Conservation (phyloP, 2,888 invertebrate species). For the Morinoia aosen region DNA sequence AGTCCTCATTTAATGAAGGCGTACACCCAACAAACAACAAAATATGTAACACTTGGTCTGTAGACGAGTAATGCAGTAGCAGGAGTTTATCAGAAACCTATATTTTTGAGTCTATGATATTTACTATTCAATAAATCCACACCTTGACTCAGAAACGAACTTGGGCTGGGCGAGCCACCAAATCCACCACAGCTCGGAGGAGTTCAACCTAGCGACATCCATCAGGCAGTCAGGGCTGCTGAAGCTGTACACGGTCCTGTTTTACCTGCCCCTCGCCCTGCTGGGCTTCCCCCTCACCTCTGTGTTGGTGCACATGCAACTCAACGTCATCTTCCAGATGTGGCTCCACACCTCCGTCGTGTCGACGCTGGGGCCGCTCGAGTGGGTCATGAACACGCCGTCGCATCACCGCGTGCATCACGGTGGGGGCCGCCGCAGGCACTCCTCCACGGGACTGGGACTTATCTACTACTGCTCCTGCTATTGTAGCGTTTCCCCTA, state of each 20-base stretch:
- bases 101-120: too few species aligned
- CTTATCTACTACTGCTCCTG: too few species aligned
- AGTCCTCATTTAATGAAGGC: too few species aligned
- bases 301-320: constrained; percentile 87
- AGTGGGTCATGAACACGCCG: constrained; percentile 88
- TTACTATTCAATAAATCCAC: too few species aligned
- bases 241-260: constrained; percentile 60
- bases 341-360: constrained; percentile 93
- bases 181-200: constrained; percentile 91
- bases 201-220: constrained; percentile 88
- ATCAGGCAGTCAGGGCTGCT: constrained; percentile 85
- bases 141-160: constrained; percentile 78
- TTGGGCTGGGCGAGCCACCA: constrained; percentile 92
- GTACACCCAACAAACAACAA: too few species aligned
- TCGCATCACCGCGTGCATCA: constrained; percentile 90
- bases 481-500: too few species aligned
- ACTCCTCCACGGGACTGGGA: background rate
- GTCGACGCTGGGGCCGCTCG: constrained; percentile 84
- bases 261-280: constrained; percentile 75
- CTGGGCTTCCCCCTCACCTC: constrained; percentile 82
- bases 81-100: too few species aligned
- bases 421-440: constrained; percentile 71
- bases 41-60: too few species aligned
- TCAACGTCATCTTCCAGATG: constrained; percentile 91
- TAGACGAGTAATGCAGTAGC: too few species aligned